Evolutionary conservation across 2,113 vertebrate genomes (phyloP), one percentile per base, ranked within the genome.

Genomic region (Rhea americana): DNA sequence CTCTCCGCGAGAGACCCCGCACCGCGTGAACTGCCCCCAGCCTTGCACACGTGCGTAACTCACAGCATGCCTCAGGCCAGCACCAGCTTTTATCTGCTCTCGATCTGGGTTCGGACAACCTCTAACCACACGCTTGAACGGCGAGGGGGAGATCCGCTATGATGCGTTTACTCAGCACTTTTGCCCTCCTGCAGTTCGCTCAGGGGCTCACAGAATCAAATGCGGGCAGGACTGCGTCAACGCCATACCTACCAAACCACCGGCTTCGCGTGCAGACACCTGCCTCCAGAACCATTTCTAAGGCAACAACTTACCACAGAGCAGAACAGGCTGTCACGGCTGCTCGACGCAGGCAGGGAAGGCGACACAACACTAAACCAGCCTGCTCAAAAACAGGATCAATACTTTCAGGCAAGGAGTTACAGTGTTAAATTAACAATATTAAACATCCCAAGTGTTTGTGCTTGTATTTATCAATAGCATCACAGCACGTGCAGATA

Each of bases 91-190:
- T 41, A 43, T 47, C 66, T 39, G 26, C 51, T 1, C 15, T 48
- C 58, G 35, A 68, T 20, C 59, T 85, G 13, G 13, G 35, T 51
- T 76, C 45, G 14, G n/a, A 28, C 30, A 55, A 32, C 9, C 43
- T 41, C 62, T 26, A 13, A 41, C 43, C 1, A 1, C 28, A 55
- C 6, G 18, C 24, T 55, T 32, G 24, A 72, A 32, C 48, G 43
- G 72, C 66, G 70, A 74, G n/a, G 73, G 50, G 35, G 35, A 68
- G 41, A 12, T 67, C 66, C 76, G 51, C 72, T 70, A 10, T 6
- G 16, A 45, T 30, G 11, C 16, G 17, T 50, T 45, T 58, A 53
- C 37, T 55, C 0, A 0, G 51, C 24, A 11, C 47, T 83, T 75
- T 8, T 37, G 5, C 47, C 63, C 30, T 58, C 47, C 13, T n/a